Evolutionary conservation across 2,888 invertebrate species (phyloP).

Genomic region (Eilema griseolum): DNA sequence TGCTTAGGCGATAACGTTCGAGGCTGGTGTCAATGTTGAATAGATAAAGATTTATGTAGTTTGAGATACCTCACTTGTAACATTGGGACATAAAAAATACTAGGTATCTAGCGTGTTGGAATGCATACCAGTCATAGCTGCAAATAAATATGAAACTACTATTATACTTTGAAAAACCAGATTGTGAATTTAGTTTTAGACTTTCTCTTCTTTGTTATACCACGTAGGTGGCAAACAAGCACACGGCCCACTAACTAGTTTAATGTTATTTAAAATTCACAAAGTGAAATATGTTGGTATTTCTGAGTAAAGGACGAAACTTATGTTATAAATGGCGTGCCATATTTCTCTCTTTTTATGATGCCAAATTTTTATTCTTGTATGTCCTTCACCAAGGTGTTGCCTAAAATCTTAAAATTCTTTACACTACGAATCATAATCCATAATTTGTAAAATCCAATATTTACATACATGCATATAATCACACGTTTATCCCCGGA

Average conservation of each 20-base stretch:
- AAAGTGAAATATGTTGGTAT: constrained; percentile 1
- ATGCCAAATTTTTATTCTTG: constrained; percentile 21
- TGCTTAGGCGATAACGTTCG: constrained; percentile 29
- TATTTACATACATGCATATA: no score
- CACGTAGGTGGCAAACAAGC: no score
- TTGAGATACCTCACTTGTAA: background rate
- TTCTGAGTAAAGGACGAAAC: background rate
- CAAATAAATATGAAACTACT: background rate
- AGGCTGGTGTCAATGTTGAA: constrained; percentile 34
- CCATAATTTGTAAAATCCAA: background rate
- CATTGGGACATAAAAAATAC: background rate
- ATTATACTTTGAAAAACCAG: no score
- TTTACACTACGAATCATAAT: background rate
- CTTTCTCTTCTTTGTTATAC: no score
- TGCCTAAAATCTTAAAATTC: background rate
- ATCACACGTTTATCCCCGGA: no score
- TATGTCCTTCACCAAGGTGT: background rate
- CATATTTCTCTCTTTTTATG: constrained; percentile 36
- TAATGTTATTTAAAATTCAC: background rate
- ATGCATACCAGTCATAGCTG: constrained; percentile 1
- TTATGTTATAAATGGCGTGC: constrained; percentile 19
- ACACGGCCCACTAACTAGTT: no score
- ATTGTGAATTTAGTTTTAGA: no score
- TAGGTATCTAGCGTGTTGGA: background rate
- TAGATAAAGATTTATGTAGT: constrained; percentile 29